Base-by-base conservation (phyloP, 1,140 invertebrate genomes). In the Vanessa atalanta region DNA sequence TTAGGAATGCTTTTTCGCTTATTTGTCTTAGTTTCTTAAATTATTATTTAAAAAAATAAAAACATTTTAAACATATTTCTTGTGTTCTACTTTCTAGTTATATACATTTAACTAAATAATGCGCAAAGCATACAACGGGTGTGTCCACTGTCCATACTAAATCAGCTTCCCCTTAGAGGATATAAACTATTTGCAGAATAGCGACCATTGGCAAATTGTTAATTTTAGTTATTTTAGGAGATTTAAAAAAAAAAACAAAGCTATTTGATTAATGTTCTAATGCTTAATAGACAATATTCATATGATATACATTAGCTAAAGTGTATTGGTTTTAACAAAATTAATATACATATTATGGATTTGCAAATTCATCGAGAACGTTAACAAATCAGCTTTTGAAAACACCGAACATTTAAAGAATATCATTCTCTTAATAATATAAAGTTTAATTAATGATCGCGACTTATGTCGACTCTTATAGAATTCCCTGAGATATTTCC, bases 301-400 rank as follows among this genome's bases (percentile, higher is more conserved):
- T 4, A 47, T 5, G 53, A 31, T 61, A 70, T 47, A 65, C 65
- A 55, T 66, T 66, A 66, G 15, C 14, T 55, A 67, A 31, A 15
- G 7, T 67, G 9, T 65, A 65, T 53, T 43, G 48, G 55, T 67
- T 67, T 51, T 61, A 61, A 37, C 14, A 31, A 57, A 57, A 26
- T 26, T 8, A 51, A 66, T 66, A 64, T 64, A 64, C 47, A 12
- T 60, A 31, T 60, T 13, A 60, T 60, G 23, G 1, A 37, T 61
- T 37, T 61, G 57, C 57, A 43, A 26, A 61, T 61, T 61, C 57
- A 61, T 37, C 15, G 8, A 37, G 23, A 37, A 15, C 7, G 57
- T 12, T 61, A 43, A 61, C 57, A 31, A 61, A 61, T 61, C 13
- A 6, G n/a, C 57, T 37, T 61, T 61, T 61, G 6, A 13, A 26